Base-by-base conservation (phyloP, 2,797 vertebrate species). In the Microcaecilia unicolor region DNA sequence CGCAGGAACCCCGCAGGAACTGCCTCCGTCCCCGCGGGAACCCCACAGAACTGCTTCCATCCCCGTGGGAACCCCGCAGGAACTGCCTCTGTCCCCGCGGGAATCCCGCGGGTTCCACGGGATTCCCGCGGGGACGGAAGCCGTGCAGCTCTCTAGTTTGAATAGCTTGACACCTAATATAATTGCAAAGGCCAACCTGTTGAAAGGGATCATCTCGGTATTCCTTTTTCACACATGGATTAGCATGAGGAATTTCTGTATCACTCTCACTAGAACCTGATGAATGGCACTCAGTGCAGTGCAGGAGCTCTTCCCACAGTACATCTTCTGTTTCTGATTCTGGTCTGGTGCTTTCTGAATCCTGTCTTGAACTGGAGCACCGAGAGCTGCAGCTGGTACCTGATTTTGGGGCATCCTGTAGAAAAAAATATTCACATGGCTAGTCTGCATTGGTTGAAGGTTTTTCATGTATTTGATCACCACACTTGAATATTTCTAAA, bases 321-420 rank as follows among this genome's bases (percentile, higher is more conserved):
- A 98, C 66, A 58, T 99, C 96, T 66, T 99, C 96, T 0, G 93
- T 97, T 78, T 99, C 96, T 0, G 96, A 99, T 69, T 94, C 96
- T 0, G 92, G 96, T 12, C 93, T 82, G 1, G 89, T 72, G 51
- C 93, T 97, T 74, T 96, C 92, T 0, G 93, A 97, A 80, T 98
- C 93, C 37, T 89, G 92, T 55, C 93, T 88, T 58, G 91, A 87
- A 68, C 91, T 94, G 41, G 92, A 97, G 58, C 94, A 95, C 33
- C 92, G 85, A 31, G 92, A 97, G 58, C 92, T 93, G 66, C 93
- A 93, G 79, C 93, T 93, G 44, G 92, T 93, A 44, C 91, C 90
- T 1, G 92, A 94, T 67, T 97, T 96, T 15, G 88, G 81, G 11
- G 73, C 69, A 27, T 97, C 93, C 93, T 98, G 74, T 60, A 81